Evolutionary conservation across 2,797 vertebrate genomes (phyloP).

Genomic region (Ibycter americanus): DNA sequence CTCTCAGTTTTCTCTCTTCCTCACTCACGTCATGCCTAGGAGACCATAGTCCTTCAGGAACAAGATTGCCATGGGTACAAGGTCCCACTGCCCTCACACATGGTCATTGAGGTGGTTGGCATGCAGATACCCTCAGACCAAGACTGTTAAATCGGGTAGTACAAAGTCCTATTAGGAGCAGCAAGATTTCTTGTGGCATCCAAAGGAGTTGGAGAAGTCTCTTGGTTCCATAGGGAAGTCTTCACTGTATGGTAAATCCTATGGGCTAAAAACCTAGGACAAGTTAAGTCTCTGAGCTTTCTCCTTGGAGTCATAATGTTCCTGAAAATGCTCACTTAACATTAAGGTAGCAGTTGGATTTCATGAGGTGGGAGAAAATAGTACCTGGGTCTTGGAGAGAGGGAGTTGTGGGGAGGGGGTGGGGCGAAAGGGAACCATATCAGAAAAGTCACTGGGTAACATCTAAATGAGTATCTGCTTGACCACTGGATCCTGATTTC

Average conservation of each 20-base stretch:
- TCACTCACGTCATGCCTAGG: neutral
- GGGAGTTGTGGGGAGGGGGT: accelerated
- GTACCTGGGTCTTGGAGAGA: neutral
- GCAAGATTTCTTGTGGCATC: neutral
- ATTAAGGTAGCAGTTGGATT: neutral
- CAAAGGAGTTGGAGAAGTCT: neutral
- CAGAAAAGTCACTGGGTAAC: neutral
- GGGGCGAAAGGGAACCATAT: neutral
- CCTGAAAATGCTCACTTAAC: neutral
- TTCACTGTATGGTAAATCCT: neutral
- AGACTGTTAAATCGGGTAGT: neutral
- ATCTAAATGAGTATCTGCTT: neutral
- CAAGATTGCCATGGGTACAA: neutral
- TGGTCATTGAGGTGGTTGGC: neutral
- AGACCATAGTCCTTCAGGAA: neutral
- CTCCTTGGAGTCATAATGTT: neutral
- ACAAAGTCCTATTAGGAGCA: neutral
- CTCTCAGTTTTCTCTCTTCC: neutral
- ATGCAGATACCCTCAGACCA: neutral
- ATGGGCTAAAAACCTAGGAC: neutral
- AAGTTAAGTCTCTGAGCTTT: neutral
- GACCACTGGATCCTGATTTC: neutral
- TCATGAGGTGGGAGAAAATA: neutral
- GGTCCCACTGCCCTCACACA: neutral
- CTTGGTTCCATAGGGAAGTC: neutral